Evolutionary conservation across 2,888 invertebrate genomes (phyloP), one percentile per base, ranked within the genome.

Genomic region (Monoplex corrugatus): DNA sequence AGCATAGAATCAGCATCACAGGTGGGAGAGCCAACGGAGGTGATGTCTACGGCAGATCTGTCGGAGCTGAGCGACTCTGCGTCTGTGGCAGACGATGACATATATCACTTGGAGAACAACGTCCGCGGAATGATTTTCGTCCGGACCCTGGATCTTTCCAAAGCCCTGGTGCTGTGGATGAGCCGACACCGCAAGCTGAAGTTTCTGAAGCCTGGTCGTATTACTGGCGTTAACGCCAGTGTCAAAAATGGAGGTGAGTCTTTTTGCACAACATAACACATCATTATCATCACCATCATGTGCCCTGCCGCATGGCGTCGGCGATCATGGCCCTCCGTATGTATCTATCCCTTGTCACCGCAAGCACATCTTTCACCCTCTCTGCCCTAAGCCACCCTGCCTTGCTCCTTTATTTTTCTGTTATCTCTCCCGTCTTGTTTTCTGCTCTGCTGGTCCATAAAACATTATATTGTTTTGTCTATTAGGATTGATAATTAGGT

Each of bases 81-180:
- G 32, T 87, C 85, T 19, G 40, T 57, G 23, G n/a, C 44, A 23
- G 75, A 32, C 35, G 38, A 50, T 13, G 87, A 87, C 35, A 16
- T 13, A 23, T 16, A 50, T 19, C 38, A 43, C 44, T 44, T 86
- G 75, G 75, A 87, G 16, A 35, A 87, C 23, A 40, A 44, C 23
- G 83, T 88, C n/a, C 83, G 83, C 5, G 82, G 88, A 32, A 88
- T 88, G 88, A 83, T 88, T 63, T 88, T 88, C 83, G 88, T 88
- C 57, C 40, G 88, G n/a, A 88, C 88, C 5, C 63, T 88, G 83
- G 88, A 88, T 40, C 45, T 84, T 43, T 82, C 83, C n/a, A 82
- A 82, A 19, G 82, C 82, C 1, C 28, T 88, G 57, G 44, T 68
- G 43, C 19, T 19, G 1, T 88, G 88, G 88, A 82, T 88, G 63